A percentile compares a stretch with the other conserved stretches of the same genome.
phyloP scores from a whole-genome alignment of 1,140 invertebrate genomes.

The Drosophila willistoni region DNA sequence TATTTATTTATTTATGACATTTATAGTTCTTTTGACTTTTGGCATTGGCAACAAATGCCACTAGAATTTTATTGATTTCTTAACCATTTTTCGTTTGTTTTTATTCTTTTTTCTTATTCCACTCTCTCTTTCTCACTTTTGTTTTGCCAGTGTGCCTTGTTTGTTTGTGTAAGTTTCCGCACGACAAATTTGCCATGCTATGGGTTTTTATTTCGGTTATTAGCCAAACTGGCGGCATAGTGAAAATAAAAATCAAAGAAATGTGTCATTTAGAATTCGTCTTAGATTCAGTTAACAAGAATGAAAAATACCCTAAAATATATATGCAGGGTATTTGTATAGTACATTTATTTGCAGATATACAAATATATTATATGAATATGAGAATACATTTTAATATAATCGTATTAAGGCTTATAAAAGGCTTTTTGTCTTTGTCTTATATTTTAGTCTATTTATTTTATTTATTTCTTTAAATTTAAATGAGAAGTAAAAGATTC shows the following conservation, averaged over 20 bases:
- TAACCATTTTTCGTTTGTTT: constrained; percentile 7
- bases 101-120: constrained; percentile 10
- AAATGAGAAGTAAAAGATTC: too few species aligned
- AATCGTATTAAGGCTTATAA: too few species aligned
- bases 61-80: constrained; percentile 48
- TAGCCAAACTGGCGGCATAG: constrained; percentile 57
- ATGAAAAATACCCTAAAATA: background rate
- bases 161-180: constrained; percentile 21
- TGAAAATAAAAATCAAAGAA: constrained; percentile 48
- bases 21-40: constrained; percentile 48
- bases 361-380: too few species aligned
- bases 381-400: too few species aligned
- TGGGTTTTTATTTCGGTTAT: constrained; percentile 58
- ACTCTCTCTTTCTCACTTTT: constrained; percentile 5
- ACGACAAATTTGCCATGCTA: constrained; percentile 38
- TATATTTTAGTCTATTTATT: too few species aligned
- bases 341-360: too few species aligned
- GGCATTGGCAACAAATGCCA: constrained; percentile 20
- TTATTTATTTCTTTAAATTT: too few species aligned
- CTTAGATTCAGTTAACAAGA: background rate
- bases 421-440: too few species aligned
- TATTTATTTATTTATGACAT: constrained; percentile 40
- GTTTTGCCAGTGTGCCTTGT: background rate
- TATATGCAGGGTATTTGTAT: too few species aligned
- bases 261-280: constrained; percentile 35